Evolutionary conservation across 2,888 invertebrate genomes (phyloP), one percentile per base, ranked within the genome.

Genomic region (Chaetogeoica ovagalla): DNA sequence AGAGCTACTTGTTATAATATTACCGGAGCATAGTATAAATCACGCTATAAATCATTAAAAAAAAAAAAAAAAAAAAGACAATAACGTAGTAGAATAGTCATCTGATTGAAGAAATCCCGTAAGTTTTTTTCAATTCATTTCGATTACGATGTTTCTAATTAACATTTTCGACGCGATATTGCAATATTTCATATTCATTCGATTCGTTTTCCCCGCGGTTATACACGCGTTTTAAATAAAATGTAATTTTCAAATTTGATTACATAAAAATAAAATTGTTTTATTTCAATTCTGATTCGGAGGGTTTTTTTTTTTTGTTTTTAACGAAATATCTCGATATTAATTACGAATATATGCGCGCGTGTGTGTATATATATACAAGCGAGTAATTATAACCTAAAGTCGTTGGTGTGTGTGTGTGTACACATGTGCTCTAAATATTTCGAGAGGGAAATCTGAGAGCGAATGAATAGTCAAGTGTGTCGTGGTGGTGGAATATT

Each of bases 371-470:
- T n/a, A 11, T 43, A 52, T 30, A 23, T 69, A 19, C 48, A 1
- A 15, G 13, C 48, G 13, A 48, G 48, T 48, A 7, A 48, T 48
- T 13, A 13, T 48, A 3, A 48, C 15, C 8, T 48, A 1, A 55
- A 55, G 5, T 19, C 55, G 19, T 6, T 5, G 55, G 52, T 39
- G 15, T n/a, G n/a, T n/a, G n/a, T n/a, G 37, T 30, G 30, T 30
- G 17, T 43, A 43, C n/a, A 23, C 11, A 65, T 21, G n/a, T 43
- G 37, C 39, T 43, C 1, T 55, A 57, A 55, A 13, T 30, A 39
- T 57, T 39, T 23, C 19, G 23, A 73, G 48, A 73, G 62, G 48
- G 48, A 30, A 30, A 48, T 73, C 62, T 30, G 17, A 62, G 9
- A 62, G 37, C n/a, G 37, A 55, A 52, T 17, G 37, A 15, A 48